Conservation (phyloP, 2,113 vertebrate genomes). For the Globicephala melas region DNA sequence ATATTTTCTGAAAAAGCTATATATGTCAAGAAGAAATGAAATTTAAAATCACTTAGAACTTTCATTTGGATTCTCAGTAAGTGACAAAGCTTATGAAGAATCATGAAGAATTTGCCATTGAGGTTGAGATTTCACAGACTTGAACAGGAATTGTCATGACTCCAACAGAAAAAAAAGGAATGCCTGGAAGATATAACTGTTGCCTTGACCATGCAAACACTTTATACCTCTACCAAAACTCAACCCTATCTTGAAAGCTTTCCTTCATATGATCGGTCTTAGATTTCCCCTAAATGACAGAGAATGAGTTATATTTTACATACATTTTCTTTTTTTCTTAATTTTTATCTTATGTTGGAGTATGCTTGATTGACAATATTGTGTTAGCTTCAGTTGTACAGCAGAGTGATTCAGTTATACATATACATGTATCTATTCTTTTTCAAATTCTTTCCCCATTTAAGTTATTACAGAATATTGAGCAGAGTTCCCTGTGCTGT, state of each 20-base stretch:
- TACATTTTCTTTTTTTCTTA: not conserved
- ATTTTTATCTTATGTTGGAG: not conserved
- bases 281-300: not conserved
- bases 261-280: not conserved
- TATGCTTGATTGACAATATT: not conserved
- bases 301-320: not conserved
- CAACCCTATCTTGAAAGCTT: not conserved
- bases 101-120: not conserved
- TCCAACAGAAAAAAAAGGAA: not conserved
- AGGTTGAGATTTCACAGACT: not conserved
- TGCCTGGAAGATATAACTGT: not conserved
- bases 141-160: not conserved
- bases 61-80: not conserved
- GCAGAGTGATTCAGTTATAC: not conserved
- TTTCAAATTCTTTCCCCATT: not conserved
- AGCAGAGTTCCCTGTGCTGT: not conserved
- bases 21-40: not conserved
- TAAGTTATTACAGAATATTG: not conserved
- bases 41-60: conserved; percentile 10
- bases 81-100: not conserved
- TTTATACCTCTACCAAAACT: not conserved
- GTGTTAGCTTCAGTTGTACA: not conserved
- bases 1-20: conserved; percentile 21
- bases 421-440: not conserved
- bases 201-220: not conserved